Evolutionary conservation across 2,113 vertebrate genomes (phyloP).

Genomic region (Cyanoderma ruficeps): DNA sequence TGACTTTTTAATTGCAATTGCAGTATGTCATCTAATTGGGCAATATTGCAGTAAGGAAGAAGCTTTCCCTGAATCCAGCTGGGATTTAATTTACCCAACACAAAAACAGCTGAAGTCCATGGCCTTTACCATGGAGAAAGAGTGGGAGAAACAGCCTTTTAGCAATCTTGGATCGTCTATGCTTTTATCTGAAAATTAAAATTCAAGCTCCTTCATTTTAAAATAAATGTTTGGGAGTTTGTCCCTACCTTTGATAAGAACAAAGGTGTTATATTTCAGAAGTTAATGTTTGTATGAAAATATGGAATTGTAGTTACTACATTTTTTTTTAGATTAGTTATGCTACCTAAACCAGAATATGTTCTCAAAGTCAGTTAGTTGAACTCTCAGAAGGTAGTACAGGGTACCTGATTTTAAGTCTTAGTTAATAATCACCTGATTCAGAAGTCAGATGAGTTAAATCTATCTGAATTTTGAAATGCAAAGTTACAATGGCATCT

Average conservation of each 20-base stretch:
- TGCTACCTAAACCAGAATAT: neutral
- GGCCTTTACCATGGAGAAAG: neutral
- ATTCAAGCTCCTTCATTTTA: neutral
- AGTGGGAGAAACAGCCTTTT: neutral
- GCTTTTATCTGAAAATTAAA: neutral
- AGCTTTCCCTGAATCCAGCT: neutral
- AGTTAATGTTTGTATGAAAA: neutral
- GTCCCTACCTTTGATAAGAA: neutral
- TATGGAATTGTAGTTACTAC: neutral
- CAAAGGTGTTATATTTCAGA: neutral
- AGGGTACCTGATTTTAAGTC: neutral
- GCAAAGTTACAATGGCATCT: neutral
- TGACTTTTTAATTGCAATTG: conserved; percentile 36
- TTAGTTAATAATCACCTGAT: neutral
- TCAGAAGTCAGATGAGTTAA: neutral
- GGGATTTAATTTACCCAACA: neutral
- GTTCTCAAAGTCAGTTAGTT: neutral
- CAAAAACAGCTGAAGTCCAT: neutral
- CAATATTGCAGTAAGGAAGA: conserved; percentile 19
- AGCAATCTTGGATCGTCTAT: neutral
- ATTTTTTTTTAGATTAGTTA: neutral
- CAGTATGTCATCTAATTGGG: conserved; percentile 38
- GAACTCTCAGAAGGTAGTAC: neutral
- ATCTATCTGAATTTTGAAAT: neutral
- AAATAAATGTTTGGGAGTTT: neutral